phyloP scores from a whole-genome alignment of 2,797 vertebrate genomes.

The Lindbergichthys nudifrons region DNA sequence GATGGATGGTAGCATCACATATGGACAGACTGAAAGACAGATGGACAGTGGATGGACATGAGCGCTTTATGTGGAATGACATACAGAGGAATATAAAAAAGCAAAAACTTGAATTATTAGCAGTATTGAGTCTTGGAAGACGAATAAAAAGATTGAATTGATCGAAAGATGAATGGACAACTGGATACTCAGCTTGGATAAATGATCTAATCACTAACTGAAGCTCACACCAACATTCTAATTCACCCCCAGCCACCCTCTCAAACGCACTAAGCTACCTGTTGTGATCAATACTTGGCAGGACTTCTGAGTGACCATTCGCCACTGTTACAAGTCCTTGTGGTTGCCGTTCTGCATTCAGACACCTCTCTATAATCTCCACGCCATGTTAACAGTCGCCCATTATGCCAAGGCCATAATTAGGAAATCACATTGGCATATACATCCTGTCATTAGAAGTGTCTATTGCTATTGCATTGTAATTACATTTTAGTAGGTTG shows the following conservation, averaged over 20 bases:
- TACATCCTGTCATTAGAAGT: conserved; percentile 83
- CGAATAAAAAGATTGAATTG: background rate
- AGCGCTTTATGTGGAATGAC: background rate
- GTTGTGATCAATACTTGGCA: conserved; percentile 54
- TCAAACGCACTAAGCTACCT: conserved; percentile 1
- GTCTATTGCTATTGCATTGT: conserved; percentile 84
- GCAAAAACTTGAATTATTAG: background rate
- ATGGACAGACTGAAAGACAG: conserved; percentile 30
- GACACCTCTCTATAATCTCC: conserved; percentile 84
- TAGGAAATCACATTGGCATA: conserved; percentile 82
- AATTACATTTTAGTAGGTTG: conserved; percentile 85
- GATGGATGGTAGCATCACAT: conserved; percentile 41
- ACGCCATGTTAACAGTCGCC: conserved; percentile 82
- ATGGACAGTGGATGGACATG: conserved; percentile 29
- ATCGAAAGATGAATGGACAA: conserved; percentile 5
- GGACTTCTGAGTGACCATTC: conserved; percentile 50
- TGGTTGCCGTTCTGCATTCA: conserved; percentile 74
- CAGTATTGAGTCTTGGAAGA: background rate
- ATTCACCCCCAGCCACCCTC: background rate
- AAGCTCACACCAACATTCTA: conserved; percentile 9
- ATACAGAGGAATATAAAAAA: background rate
- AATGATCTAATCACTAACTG: background rate
- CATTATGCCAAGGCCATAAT: conserved; percentile 78
- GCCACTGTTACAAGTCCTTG: conserved; percentile 71
- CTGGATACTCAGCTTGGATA: background rate